phyloP scores from a whole-genome alignment of 2,797 vertebrate species.

The Ataeniobius toweri region DNA sequence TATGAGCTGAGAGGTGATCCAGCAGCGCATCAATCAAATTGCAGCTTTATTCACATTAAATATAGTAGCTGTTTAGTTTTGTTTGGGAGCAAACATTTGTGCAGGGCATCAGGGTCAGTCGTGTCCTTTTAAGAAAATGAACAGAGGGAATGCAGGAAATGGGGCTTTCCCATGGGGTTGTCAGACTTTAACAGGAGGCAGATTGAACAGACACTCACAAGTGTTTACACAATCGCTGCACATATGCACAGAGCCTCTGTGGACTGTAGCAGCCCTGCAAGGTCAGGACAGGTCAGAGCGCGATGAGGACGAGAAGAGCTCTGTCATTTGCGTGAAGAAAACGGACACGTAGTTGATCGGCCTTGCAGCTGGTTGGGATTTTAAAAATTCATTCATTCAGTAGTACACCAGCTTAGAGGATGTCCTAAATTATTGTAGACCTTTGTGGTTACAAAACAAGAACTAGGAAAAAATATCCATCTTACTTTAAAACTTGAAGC shows the following conservation, averaged over 20 bases:
- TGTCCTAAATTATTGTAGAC: neutral
- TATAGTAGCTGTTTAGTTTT: conserved; percentile 8
- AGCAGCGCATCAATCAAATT: neutral
- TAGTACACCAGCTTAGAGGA: neutral
- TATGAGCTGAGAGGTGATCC: neutral
- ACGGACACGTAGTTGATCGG: conserved; percentile 38
- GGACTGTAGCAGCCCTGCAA: conserved; percentile 1
- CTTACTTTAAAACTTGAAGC: conserved; percentile 3
- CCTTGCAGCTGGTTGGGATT: conserved; percentile 27
- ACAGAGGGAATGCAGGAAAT: conserved; percentile 54
- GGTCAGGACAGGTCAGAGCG: conserved; percentile 32
- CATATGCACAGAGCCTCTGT: conserved; percentile 18
- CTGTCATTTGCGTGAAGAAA: conserved; percentile 36
- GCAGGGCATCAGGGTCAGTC: conserved; percentile 30
- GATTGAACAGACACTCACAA: conserved; percentile 28
- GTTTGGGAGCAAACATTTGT: conserved; percentile 38
- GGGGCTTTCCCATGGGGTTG: conserved; percentile 44
- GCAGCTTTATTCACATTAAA: neutral
- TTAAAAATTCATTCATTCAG: neutral
- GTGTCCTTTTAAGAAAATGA: conserved; percentile 15
- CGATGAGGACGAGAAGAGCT: conserved; percentile 2
- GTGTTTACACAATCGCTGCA: conserved; percentile 42
- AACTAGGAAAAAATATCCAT: neutral
- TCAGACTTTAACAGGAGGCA: conserved; percentile 58
- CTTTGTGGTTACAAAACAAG: neutral